A percentile compares a stretch with the other conserved stretches of the same genome.
Evolutionary conservation across 2,797 vertebrate species (phyloP).

Genomic region (Ciconia nigra): DNA sequence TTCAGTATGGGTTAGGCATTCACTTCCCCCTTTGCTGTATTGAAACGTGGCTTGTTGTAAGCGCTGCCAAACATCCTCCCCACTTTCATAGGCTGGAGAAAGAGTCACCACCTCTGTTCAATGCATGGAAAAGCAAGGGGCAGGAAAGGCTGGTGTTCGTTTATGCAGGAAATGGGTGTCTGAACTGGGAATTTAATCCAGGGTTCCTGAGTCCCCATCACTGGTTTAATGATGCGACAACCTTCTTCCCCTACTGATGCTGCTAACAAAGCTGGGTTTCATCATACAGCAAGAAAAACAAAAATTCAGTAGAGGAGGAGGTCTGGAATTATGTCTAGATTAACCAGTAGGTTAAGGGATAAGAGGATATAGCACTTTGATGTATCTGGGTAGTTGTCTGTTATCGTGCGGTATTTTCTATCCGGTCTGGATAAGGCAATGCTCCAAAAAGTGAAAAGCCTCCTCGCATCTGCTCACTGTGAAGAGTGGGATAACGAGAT

Average conservation of each 20-base stretch:
- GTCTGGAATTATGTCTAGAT: background rate
- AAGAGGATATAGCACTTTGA: background rate
- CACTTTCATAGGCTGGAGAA: background rate
- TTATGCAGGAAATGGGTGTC: background rate
- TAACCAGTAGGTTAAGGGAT: background rate
- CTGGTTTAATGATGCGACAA: background rate
- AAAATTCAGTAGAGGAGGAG: background rate
- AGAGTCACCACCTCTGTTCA: background rate
- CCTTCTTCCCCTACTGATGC: background rate
- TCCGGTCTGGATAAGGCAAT: background rate
- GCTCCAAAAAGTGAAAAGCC: background rate
- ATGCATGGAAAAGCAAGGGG: background rate
- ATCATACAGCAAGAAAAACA: background rate
- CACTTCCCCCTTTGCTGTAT: background rate
- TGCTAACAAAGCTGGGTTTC: background rate
- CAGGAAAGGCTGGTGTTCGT: background rate
- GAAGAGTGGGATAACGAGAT: conserved; percentile 46
- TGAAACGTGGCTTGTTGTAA: background rate
- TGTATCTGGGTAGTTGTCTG: background rate
- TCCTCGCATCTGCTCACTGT: conserved; percentile 36
- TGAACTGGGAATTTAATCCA: background rate
- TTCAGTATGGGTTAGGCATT: background rate
- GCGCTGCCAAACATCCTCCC: background rate
- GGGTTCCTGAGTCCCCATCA: background rate
- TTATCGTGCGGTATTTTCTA: background rate